A percentile compares a stretch with the other conserved stretches of the same genome.
Conservation (phyloP, 2,888 invertebrate species). For the Tetragnatha montana region DNA sequence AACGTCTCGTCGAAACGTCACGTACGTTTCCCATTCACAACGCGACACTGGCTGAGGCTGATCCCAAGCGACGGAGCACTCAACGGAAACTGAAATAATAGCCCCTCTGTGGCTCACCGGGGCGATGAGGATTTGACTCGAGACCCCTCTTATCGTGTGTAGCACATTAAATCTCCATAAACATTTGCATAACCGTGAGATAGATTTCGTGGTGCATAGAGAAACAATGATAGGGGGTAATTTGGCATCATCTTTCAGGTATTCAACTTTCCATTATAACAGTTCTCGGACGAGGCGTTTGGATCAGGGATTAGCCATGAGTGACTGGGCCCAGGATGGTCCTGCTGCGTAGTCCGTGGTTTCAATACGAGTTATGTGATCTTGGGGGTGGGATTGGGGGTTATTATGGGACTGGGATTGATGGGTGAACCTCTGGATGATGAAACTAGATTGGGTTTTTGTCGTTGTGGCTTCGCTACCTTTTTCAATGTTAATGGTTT, state of each 20-base stretch:
- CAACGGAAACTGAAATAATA: slow-evolving; percentile 64
- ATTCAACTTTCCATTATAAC: slow-evolving; percentile 58
- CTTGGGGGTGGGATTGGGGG: too few relatives aligned
- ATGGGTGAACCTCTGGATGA: too few relatives aligned
- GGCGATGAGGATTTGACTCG: slow-evolving; percentile 47
- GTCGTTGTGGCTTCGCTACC: too few relatives aligned
- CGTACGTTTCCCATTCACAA: slow-evolving; percentile 38
- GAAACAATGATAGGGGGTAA: slow-evolving; percentile 41
- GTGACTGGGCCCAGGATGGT: too few relatives aligned
- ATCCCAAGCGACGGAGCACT: slow-evolving; percentile 44
- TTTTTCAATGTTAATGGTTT: too few relatives aligned
- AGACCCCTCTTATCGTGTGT: slow-evolving; percentile 39
- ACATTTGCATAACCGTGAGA: slow-evolving; percentile 64
- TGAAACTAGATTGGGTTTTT: too few relatives aligned
- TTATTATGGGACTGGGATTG: too few relatives aligned
- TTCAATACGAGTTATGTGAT: too few relatives aligned
- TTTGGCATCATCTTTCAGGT: slow-evolving; percentile 52
- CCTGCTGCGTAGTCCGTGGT: too few relatives aligned
- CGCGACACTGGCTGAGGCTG: slow-evolving; percentile 25
- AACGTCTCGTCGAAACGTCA: slow-evolving; percentile 12
- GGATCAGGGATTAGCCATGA: too few relatives aligned
- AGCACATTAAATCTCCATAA: slow-evolving; percentile 61
- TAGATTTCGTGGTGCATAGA: slow-evolving; percentile 56
- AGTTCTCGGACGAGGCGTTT: slow-evolving; percentile 8
- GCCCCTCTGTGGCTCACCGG: slow-evolving; percentile 34